Conservation (phyloP, 2,113 vertebrate genomes). For the Oophaga pumilio region DNA sequence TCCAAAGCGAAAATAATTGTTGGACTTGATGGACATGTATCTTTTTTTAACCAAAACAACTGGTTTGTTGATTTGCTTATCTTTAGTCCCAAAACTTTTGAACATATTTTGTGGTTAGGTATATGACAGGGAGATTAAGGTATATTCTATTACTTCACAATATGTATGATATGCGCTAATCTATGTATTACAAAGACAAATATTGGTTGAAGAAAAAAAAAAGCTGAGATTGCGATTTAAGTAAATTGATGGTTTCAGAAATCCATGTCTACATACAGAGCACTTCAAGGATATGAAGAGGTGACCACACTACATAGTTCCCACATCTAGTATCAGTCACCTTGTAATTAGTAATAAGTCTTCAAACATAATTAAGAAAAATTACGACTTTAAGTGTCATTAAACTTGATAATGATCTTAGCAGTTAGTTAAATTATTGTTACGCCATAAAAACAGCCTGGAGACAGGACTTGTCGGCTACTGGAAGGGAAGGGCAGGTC, state of each 20-base stretch:
- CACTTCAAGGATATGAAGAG: conserved; percentile 45
- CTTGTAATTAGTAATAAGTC: conserved; percentile 54
- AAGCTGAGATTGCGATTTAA: neutral
- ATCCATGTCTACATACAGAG: neutral
- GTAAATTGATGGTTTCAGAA: neutral
- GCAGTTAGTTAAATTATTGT: conserved; percentile 51
- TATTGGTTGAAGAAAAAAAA: neutral
- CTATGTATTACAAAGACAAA: neutral
- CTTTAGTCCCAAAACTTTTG: no score
- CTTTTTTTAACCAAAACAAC: no score
- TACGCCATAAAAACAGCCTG: conserved; percentile 18
- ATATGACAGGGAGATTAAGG: neutral
- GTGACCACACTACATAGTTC: conserved; percentile 25
- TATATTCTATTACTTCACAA: neutral
- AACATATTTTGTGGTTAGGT: neutral
- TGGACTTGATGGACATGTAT: no score
- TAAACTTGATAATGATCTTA: conserved; percentile 54
- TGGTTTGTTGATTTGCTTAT: no score
- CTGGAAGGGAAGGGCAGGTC: neutral
- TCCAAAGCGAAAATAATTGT: no score
- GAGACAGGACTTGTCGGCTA: neutral
- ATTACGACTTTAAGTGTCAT: conserved; percentile 54
- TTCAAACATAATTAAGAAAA: conserved; percentile 54
- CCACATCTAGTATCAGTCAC: conserved; percentile 49
- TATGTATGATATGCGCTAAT: neutral